phyloP scores from a whole-genome alignment of 2,797 vertebrate species.

The Peromyscus nudipes region DNA sequence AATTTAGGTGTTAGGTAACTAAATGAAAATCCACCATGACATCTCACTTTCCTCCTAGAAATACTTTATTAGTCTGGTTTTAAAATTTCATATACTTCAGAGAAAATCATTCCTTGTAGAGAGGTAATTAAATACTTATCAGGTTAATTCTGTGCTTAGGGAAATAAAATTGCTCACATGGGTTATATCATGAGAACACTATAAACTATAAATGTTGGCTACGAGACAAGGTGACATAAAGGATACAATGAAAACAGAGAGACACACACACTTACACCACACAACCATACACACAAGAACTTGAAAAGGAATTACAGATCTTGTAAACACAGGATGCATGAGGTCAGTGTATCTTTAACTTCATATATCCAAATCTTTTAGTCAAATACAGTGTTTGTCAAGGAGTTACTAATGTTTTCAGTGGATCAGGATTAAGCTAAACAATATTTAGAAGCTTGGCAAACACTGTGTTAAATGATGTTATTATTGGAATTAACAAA shows the following conservation, averaged over 20 bases:
- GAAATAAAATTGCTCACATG: slow-evolving; percentile 2
- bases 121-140: neutral
- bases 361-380: slow-evolving; percentile 31
- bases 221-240: neutral
- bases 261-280: neutral
- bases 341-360: neutral
- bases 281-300: neutral
- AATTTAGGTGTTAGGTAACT: neutral
- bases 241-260: neutral
- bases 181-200: neutral
- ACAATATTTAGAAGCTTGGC: neutral
- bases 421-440: slow-evolving; percentile 28
- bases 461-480: slow-evolving; percentile 37
- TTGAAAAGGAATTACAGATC: neutral
- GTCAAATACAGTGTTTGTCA: neutral
- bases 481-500: neutral
- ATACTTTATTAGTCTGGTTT: neutral
- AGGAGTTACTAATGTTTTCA: neutral
- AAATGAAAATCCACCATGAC: neutral
- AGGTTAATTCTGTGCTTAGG: slow-evolving; percentile 5
- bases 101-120: neutral
- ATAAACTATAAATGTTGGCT: neutral
- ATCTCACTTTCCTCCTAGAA: neutral
- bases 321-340: neutral
- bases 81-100: slow-evolving; percentile 4